These are phyloP conservation scores for Dysmachus trigonus DNA, from an alignment of 2,888 invertebrate genomes.

Conservation along the genomic window DNA sequence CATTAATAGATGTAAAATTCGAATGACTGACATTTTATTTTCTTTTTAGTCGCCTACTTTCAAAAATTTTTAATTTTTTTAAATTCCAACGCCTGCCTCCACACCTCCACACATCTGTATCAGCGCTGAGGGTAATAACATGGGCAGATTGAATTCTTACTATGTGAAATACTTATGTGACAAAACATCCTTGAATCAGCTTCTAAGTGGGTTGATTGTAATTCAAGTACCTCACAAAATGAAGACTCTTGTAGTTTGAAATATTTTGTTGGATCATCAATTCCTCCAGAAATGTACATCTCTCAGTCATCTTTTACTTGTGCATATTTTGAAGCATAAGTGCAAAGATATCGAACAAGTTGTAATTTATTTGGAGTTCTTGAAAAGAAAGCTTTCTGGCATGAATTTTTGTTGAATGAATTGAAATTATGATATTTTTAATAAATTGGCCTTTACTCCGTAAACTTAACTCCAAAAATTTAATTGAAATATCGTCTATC, in stretches of 20 bases:
- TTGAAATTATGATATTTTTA: not conserved
- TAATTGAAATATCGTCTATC: not conserved
- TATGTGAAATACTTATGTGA: not conserved
- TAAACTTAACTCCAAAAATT: not conserved
- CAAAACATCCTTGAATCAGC: not conserved
- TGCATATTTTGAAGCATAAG: not conserved
- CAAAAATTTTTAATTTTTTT: no score
- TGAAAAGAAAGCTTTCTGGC: not conserved
- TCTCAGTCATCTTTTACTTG: not conserved
- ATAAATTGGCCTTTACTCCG: not conserved
- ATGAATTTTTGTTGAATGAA: not conserved
- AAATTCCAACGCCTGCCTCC: no score
- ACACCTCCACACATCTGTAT: not conserved
- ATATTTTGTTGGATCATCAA: not conserved
- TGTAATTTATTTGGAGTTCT: not conserved
- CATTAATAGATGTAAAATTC: no score
- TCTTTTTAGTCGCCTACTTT: no score
- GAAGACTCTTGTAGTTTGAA: not conserved
- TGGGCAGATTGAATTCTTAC: constrained; percentile 1
- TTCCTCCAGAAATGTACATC: not conserved
- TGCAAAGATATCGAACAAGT: not conserved
- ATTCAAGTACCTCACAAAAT: not conserved
- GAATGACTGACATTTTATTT: no score
- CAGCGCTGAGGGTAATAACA: not conserved
- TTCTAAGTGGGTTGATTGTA: not conserved